Evolutionary conservation across 2,113 vertebrate genomes (phyloP), one percentile per base, ranked within the genome.

Genomic region (Raja brachyura): DNA sequence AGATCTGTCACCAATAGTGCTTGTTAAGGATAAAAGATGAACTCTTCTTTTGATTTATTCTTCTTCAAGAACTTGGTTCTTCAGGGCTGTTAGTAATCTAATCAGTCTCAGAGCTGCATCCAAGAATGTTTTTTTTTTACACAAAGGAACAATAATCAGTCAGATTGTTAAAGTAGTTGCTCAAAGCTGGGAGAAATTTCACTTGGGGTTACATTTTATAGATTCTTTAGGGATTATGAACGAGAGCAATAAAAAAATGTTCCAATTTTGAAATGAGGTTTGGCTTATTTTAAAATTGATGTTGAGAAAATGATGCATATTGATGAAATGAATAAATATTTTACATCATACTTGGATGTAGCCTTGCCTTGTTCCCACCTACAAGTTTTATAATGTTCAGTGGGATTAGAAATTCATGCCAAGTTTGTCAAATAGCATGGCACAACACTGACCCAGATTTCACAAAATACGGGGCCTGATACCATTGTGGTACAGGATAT

Each of bases 11-110:
- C 83, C 83, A 88, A 63, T 88, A 88, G 10, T 88, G 83, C 59
- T 88, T 88, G 59, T 88, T 88, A 88, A 88, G 83, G 83, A 63
- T 88, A 66, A 88, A 88, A 63, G 56, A 59, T 88, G 59, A 88
- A 33, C 28, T n/a, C 39, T 48, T 63, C 31, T 88, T 66, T 31
- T 66, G 59, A 88, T 88, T 88, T 66, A 88, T 88, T 88, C 83
- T 31, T 59, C 59, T 88, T 88, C 56, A 63, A 63, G 83, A 66
- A n/a, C 59, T 63, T n/a, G 11, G n/a, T 59, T 83, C 83, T 63
- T 63, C n/a, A 66, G 61, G 61, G 83, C 13, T 63, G 28, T 61
- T 88, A 5, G 59, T 63, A 88, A 88, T 20, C 59, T 63, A 88
- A 88, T 88, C 83, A 88, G 83, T 88, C 83, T n/a, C 83, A 63